These are phyloP conservation scores for Helicoverpa assulta DNA, from an alignment of 2,888 invertebrate species.

Conservation along the genomic window DNA sequence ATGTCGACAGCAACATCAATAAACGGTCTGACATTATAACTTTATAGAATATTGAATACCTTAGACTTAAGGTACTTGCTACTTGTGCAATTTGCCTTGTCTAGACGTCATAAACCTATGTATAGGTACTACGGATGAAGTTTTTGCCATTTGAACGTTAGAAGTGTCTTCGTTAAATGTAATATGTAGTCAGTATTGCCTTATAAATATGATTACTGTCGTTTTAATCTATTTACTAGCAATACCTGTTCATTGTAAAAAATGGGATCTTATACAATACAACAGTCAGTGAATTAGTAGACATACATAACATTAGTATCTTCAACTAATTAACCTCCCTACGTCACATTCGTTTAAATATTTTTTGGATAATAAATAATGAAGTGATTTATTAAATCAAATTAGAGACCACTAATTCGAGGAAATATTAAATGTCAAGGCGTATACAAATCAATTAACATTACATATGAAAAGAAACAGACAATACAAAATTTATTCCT, in stretches of 20 bases:
- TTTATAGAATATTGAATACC: constrained; percentile 4
- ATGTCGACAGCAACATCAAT: constrained; percentile 15
- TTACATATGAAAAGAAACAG: not conserved
- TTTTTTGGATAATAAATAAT: not conserved
- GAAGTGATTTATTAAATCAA: not conserved
- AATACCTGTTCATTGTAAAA: constrained; percentile 17
- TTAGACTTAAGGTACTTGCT: constrained; percentile 18
- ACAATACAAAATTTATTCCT: not conserved
- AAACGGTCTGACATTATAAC: constrained; percentile 27
- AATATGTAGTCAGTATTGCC: constrained; percentile 10
- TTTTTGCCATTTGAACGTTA: constrained; percentile 66
- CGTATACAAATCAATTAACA: not conserved
- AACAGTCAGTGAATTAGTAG: constrained; percentile 3
- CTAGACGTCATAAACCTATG: constrained; percentile 50
- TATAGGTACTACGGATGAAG: constrained; percentile 39
- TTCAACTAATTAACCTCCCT: not conserved
- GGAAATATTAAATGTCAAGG: not conserved
- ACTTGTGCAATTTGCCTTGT: constrained; percentile 35
- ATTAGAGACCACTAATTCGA: not conserved
- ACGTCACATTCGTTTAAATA: not conserved
- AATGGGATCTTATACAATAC: constrained; percentile 14
- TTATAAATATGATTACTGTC: constrained; percentile 45
- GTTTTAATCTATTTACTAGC: constrained; percentile 27
- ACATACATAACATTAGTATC: not conserved
- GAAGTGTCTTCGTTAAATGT: constrained; percentile 59